Evolutionary conservation across 2,113 vertebrate species (phyloP).

Genomic region (Chelonoidis abingdonii): DNA sequence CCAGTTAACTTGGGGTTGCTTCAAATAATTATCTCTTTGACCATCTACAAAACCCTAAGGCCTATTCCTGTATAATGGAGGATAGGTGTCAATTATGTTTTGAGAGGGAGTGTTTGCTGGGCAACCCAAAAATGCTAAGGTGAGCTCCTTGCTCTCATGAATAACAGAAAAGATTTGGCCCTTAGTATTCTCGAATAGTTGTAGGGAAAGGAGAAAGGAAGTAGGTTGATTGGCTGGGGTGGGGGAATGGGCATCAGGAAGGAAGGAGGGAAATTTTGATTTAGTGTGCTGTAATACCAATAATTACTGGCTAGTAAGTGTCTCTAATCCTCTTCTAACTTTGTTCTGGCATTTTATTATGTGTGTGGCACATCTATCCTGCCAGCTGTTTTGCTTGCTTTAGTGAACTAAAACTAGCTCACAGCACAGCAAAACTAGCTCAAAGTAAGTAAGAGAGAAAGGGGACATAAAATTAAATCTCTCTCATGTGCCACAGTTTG

Average conservation of each 20-base stretch:
- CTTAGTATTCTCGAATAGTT: fast-evolving
- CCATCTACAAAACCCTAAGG: background rate
- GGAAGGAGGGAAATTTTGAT: conserved; percentile 1
- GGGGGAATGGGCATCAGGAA: background rate
- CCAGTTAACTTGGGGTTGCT: background rate
- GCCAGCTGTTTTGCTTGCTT: conserved; percentile 11
- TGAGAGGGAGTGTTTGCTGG: background rate
- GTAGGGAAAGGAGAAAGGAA: background rate
- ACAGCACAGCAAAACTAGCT: background rate
- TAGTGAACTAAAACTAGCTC: background rate
- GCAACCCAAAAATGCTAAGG: background rate
- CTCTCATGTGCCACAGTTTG: background rate
- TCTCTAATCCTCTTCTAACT: conserved; percentile 24
- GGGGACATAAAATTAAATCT: background rate
- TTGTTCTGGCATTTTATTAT: conserved; percentile 22
- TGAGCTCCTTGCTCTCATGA: background rate
- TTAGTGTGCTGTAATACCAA: background rate
- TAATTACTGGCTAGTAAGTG: background rate
- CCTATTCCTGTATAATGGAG: background rate
- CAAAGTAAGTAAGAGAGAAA: background rate
- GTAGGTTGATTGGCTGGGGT: fast-evolving
- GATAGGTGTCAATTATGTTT: background rate
- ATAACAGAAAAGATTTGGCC: background rate
- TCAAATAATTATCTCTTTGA: background rate
- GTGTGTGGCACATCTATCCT: background rate